Base-by-base conservation (phyloP, 2,113 vertebrate genomes). In the Patagioenas fasciata region DNA sequence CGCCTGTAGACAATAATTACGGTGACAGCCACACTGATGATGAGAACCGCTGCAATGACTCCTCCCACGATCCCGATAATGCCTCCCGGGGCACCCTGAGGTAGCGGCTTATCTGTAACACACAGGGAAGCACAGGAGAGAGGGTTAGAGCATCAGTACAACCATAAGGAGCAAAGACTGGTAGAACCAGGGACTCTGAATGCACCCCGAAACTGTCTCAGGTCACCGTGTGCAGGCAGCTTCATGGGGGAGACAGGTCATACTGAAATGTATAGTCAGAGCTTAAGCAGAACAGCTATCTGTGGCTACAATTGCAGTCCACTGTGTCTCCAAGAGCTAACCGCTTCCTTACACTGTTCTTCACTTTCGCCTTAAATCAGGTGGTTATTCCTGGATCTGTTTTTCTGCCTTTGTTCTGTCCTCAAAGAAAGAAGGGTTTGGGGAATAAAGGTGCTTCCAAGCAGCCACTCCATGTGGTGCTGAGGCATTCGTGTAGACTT, bases 41-140 rank as follows among this genome's bases (percentile, higher is more conserved):
- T 98, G 93, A 99, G 97, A 57, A 95, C 97, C 5, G 98, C 91
- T 25, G 98, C 98, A 12, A 98, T 94, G 6, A 98, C 96, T 6
- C 98, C 98, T 80, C 98, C 98, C 85, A 99, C 97, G 92, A 99
- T 97, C 13, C 98, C 98, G 17, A 99, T 97, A 51, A 98, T 89
- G 23, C 98, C 98, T 54, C 98, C 98, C 1, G 98, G 98, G 53
- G 98, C 97, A n/a, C 98, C 97, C 95, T 97, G 98, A 23, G 98
- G 96, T 92, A 98, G 91, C 0, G 99, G 98, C 91, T 99, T 99
- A 95, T 99, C 99, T 99, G 98, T 83, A 98, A 93, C 69, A 95
- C 88, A 97, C 80, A 74, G 48, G 65, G 36, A 75, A 72, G 75
- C n/a, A 40, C 21, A 44, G 40, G 42, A 56, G 53, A 83, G 31